Base-by-base conservation (phyloP, 2,797 vertebrate genomes). In the Macropus fuliginosus region DNA sequence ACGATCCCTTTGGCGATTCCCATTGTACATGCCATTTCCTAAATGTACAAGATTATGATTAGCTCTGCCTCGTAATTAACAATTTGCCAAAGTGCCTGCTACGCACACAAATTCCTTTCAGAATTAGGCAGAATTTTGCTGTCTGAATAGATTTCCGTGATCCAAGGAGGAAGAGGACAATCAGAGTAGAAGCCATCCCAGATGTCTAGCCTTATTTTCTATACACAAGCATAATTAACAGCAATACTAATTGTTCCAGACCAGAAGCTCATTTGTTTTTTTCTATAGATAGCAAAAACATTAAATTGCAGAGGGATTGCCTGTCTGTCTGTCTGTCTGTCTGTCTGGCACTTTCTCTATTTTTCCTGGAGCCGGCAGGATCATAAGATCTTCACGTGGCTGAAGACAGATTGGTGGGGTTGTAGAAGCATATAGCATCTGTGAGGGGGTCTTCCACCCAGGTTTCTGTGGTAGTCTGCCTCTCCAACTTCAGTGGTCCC, bases 21-120 rank as follows among this genome's bases (percentile, higher is more conserved):
- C 96, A 96, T 97, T 98, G 97, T 97, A 96, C 94, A 97, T 96
- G 92, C 8, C 46, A 93, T 98, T 98, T 98, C 96, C 98, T 98
- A 98, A 98, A 98, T 97, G 97, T 96, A 97, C 97, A 97, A 98
- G 98, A 98, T 98, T 98, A 98, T 98, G 96, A 98, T 98, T 97
- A 98, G 98, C 97, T 98, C 97, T 98, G 98, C 98, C 96, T 98
- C 96, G 92, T 98, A 98, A 98, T 98, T 98, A 98, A 98, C 98
- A 98, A 98, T 98, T 98, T 98, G 98, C 98, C 97, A 98, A 98
- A 98, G 96, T 97, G 95, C 97, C 98, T 97, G 96, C 98, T 97
- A 95, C 97, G 97, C 98, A 97, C 98, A 97, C 97, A 96, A 98
- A 98, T 97, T 98, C 98, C 98, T 97, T 97, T 98, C 98, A 97